phyloP scores from a whole-genome alignment of 2,113 vertebrate species.

The Lagenorhynchus albirostris region DNA sequence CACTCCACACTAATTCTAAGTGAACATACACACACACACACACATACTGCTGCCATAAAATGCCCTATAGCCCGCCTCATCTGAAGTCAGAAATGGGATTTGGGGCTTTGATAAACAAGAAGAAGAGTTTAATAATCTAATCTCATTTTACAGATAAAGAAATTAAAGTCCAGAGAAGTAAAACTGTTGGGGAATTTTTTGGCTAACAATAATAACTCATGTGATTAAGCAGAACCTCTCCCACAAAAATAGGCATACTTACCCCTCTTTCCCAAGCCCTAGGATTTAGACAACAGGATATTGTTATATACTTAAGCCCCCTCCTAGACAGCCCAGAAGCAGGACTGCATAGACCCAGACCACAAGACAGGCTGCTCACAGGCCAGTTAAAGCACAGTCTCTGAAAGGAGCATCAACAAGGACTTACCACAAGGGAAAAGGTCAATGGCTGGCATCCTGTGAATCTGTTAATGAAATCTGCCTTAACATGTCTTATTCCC shows the following conservation, averaged over 20 bases:
- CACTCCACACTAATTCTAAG: background rate
- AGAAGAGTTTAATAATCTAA: background rate
- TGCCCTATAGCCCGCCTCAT: background rate
- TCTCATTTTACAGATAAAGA: background rate
- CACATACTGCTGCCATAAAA: background rate
- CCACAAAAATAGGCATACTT: background rate
- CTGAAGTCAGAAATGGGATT: background rate
- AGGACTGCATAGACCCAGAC: background rate
- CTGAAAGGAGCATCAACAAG: background rate
- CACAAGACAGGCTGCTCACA: background rate
- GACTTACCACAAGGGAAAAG: background rate
- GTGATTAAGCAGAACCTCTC: background rate
- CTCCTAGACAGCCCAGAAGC: background rate
- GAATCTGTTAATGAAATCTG: background rate
- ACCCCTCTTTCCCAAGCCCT: background rate
- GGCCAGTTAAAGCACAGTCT: background rate
- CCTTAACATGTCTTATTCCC: background rate
- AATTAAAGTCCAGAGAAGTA: background rate
- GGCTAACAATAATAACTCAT: background rate
- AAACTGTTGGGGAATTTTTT: background rate
- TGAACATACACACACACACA: background rate
- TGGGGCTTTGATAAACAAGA: background rate
- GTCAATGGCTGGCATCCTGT: background rate
- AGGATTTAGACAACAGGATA: background rate
- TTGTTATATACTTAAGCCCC: background rate